A percentile compares a stretch with the other conserved stretches of the same genome.
Evolutionary conservation across 2,888 invertebrate genomes (phyloP).

Genomic region (Molanna angustata): DNA sequence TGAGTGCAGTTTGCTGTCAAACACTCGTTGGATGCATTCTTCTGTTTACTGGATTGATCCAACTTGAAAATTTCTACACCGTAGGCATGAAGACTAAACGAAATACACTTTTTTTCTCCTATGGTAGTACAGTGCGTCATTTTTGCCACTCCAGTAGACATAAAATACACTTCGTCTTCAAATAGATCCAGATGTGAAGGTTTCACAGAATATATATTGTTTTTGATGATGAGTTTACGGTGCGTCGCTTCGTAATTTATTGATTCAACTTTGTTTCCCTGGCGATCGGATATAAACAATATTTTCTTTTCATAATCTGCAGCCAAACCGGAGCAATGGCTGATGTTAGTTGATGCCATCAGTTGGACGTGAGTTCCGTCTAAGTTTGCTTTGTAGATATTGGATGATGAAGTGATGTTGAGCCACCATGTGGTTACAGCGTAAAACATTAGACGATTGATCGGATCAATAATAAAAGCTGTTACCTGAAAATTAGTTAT

Average conservation of each 20-base stretch:
- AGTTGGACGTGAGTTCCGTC: slow-evolving; percentile 51
- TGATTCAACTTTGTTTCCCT: slow-evolving; percentile 51
- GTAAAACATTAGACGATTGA: slow-evolving; percentile 58
- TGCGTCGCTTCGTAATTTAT: slow-evolving; percentile 49
- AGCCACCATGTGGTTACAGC: slow-evolving; percentile 42
- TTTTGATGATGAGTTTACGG: slow-evolving; percentile 47
- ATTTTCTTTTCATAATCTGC: slow-evolving; percentile 53
- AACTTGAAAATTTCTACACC: slow-evolving; percentile 54
- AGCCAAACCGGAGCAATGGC: slow-evolving; percentile 47
- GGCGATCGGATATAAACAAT: slow-evolving; percentile 75
- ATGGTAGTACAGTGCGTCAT: slow-evolving; percentile 61
- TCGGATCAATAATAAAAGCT: slow-evolving; percentile 63
- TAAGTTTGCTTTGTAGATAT: slow-evolving; percentile 53
- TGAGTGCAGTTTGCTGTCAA: slow-evolving; percentile 53
- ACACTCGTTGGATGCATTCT: slow-evolving; percentile 51
- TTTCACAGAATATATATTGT: slow-evolving; percentile 47
- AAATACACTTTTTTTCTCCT: slow-evolving; percentile 49
- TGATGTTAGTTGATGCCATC: slow-evolving; percentile 40
- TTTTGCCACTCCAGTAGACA: slow-evolving; percentile 53
- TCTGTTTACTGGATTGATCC: slow-evolving; percentile 56
- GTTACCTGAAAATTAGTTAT: slow-evolving; percentile 46
- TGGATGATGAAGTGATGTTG: slow-evolving; percentile 43
- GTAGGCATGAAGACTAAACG: slow-evolving; percentile 45
- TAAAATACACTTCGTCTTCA: slow-evolving; percentile 75
- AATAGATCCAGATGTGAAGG: slow-evolving; percentile 68